Base-by-base conservation (phyloP, 2,797 vertebrate genomes). In the Kryptopterus vitreolus region DNA sequence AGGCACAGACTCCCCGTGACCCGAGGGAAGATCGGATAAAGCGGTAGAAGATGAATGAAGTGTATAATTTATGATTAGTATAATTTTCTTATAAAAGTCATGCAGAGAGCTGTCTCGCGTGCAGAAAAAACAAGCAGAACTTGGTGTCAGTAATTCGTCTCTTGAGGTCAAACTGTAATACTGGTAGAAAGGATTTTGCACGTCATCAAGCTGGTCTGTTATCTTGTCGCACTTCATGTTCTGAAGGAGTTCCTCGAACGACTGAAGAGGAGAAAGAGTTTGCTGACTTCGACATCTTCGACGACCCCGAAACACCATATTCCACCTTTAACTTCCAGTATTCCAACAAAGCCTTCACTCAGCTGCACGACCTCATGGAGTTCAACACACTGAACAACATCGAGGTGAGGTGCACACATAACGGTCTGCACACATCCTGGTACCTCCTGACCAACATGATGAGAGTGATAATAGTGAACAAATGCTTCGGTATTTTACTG, bases 241-340 rank as follows among this genome's bases (percentile, higher is more conserved):
- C 59, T 80, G 0, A 84, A 99, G 98, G 96, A 0, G 87, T 99
- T 86, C 93, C 92, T 81, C 94, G 98, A 82, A 95, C 96, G 88
- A 97, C 96, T 0, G 92, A 95, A 50, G 90, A 93, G 88, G 98
- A 99, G 78, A 97, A 94, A 82, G 95, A 98, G 55, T 88, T 96
- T 82, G 96, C 96, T 8, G 98, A 99, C 85, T 99, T 99, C 68
- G 98, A 99, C 91, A 98, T 99, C 89, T 99, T 99, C 76, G 98
- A 99, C 81, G 97, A 99, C 82, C 92, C 95, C 0, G 93, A 98
- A 87, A 92, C 96, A 4, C 98, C 96, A 0, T 99, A 95, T 89
- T 99, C 98, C 31, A 99, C 98, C 0, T 99, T 99, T 86, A 99
- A 99, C 91, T 99, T 99, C 87, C 96, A 97, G 50, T 99, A 99